phyloP scores from a whole-genome alignment of 2,113 vertebrate species.

The Accipiter cooperii region DNA sequence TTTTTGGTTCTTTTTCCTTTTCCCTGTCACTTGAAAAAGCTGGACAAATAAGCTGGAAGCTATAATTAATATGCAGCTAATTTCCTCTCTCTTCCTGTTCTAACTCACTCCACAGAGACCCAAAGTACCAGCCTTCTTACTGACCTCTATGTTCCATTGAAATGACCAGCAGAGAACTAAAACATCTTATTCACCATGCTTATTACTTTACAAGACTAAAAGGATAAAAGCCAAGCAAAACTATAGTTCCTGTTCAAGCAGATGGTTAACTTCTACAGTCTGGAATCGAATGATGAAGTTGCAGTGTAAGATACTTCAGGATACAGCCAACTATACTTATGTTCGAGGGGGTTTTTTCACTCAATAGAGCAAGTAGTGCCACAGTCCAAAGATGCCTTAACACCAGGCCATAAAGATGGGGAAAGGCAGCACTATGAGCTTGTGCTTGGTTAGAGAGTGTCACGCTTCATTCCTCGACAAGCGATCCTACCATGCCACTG shows the following conservation, averaged over 20 bases:
- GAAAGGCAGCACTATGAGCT: background rate
- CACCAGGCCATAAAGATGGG: background rate
- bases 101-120: background rate
- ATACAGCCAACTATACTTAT: background rate
- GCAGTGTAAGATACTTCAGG: background rate
- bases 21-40: background rate
- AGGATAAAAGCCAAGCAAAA: background rate
- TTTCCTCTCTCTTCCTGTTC: background rate
- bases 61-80: background rate
- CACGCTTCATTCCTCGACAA: background rate
- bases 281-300: background rate
- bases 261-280: background rate
- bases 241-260: background rate
- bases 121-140: background rate
- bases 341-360: background rate
- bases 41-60: conserved; percentile 44
- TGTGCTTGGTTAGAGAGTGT: background rate
- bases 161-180: background rate
- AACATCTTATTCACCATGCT: background rate
- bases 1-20: background rate
- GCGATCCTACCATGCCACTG: background rate
- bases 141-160: background rate
- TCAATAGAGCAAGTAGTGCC: background rate
- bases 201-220: background rate
- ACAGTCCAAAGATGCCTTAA: background rate